Evolutionary conservation across 2,797 vertebrate species (phyloP), one percentile per base, ranked within the genome.

Genomic region (Thalassophryne amazonica): DNA sequence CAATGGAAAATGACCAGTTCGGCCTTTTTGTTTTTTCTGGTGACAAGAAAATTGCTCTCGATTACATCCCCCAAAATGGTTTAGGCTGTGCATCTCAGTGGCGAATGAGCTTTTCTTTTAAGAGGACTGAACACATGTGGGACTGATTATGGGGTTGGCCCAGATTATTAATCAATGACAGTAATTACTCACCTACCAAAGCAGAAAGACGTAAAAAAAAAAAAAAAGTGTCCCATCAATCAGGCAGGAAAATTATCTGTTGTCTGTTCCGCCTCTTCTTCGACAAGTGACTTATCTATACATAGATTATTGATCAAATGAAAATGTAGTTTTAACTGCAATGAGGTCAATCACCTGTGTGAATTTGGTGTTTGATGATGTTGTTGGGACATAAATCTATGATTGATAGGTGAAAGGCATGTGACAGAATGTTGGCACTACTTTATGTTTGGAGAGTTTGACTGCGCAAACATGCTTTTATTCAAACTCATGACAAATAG

Each of bases 111-210:
- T 68, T 73, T 81, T 80, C 73, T 69, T 83, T 81, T 72, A 83
- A 75, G 71, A 79, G 63, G 73, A 60, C 73, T 38, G 35, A 55
- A 70, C 85, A 91, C 90, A 92, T 90, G 82, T 92, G 88, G 87
- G 65, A 86, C 85, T 81, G 81, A 90, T 90, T 90, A 90, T 85
- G 60, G 68, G 61, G 59, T 51, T 56, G 72, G 61, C 74, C 46
- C 54, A 57, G 83, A 86, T 91, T 87, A 89, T 92, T 91, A 88
- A 90, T 86, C 86, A 91, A 88, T 87, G 85, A 88, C 77, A 80
- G 82, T 89, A 86, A 91, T 92, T 90, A 89, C 77, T 75, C 78
- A 78, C 78, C 81, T 85, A 80, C 72, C 67, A 60, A 60, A 72
- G 78, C 58, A 58, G 78, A 84, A 86, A 78, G 73, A 67, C 73